Percentiles rank a stretch among this genome's conserved stretches.
phyloP scores from a whole-genome alignment of 2,113 vertebrate species.

The Chionis minor region DNA sequence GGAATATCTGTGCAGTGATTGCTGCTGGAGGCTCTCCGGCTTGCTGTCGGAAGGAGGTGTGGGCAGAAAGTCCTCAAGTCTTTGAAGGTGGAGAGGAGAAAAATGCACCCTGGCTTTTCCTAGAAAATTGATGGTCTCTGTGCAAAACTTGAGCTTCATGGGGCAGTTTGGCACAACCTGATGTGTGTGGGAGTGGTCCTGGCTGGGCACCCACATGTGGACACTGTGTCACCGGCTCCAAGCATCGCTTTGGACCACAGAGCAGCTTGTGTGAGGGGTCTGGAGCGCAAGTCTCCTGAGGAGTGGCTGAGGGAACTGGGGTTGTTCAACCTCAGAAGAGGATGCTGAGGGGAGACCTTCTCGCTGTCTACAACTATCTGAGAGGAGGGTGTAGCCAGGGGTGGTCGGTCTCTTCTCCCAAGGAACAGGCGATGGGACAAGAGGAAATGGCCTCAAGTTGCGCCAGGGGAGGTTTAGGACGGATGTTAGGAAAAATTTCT shows the following conservation, averaged over 20 bases:
- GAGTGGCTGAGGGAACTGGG: too few relatives aligned
- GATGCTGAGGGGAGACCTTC: too few relatives aligned
- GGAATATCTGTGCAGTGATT: accelerated
- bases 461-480: too few relatives aligned
- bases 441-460: too few relatives aligned
- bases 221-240: accelerated
- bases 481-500: too few relatives aligned
- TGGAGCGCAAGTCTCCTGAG: too few relatives aligned
- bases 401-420: too few relatives aligned
- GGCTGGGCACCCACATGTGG: neutral
- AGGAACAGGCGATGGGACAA: too few relatives aligned
- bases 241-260: accelerated
- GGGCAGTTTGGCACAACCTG: neutral
- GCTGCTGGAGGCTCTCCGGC: neutral
- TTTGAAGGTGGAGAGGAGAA: neutral
- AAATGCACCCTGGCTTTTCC: neutral
- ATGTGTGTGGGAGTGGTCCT: neutral
- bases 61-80: neutral
- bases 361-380: too few relatives aligned
- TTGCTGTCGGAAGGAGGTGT: accelerated
- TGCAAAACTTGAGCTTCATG: neutral
- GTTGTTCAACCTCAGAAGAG: too few relatives aligned
- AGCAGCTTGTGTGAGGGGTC: neutral
- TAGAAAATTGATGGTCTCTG: accelerated
- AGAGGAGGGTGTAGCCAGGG: too few relatives aligned